Evolutionary conservation across 2,797 vertebrate species (phyloP).

Genomic region (Alfaro cultratus): DNA sequence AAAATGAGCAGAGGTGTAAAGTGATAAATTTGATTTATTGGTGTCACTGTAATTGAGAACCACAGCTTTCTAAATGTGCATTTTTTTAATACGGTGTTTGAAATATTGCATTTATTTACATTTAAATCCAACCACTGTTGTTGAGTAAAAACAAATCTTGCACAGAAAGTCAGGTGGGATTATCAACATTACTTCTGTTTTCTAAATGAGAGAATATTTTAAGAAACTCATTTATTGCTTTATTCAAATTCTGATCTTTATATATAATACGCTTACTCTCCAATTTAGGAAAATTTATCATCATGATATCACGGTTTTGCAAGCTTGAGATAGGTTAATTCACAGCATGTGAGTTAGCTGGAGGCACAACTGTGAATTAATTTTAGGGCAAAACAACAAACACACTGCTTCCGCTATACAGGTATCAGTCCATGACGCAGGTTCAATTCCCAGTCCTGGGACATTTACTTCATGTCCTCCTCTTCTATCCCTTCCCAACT

Average conservation of each 20-base stretch:
- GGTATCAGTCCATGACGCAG: background rate
- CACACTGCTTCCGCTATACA: background rate
- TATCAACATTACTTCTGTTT: background rate
- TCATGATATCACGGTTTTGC: too few species aligned
- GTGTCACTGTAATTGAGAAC: background rate
- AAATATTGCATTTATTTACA: background rate
- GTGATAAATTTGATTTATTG: background rate
- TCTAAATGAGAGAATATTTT: background rate
- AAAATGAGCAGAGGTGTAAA: conserved; percentile 34
- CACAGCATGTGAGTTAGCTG: background rate
- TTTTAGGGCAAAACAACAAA: background rate
- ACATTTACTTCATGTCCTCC: background rate
- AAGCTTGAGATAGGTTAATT: background rate
- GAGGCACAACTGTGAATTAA: background rate
- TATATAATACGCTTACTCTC: background rate
- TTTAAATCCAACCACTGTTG: background rate
- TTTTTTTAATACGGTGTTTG: background rate
- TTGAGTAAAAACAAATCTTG: background rate
- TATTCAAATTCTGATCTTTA: background rate
- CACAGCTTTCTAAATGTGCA: background rate
- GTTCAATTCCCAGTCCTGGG: background rate
- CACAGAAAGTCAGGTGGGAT: background rate
- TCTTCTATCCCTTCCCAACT: background rate
- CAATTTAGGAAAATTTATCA: background rate
- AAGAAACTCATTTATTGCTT: background rate